Evolutionary conservation across 2,113 vertebrate species (phyloP).

Genomic region (Saguinus imperator): DNA sequence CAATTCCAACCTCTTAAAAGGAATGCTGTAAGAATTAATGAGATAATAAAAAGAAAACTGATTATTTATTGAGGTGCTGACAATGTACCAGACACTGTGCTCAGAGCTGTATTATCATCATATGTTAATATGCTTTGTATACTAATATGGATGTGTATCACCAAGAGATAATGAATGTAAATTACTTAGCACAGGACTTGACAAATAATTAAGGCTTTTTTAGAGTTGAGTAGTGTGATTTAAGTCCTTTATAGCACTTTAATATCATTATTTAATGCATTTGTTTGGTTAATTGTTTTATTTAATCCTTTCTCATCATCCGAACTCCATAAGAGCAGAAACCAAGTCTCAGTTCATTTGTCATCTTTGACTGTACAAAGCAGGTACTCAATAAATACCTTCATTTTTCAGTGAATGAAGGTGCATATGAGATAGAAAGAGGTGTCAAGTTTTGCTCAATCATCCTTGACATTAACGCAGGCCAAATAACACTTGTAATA

Average conservation of each 20-base stretch:
- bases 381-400: not conserved
- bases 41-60: not conserved
- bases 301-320: not conserved
- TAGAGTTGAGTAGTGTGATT: not conserved
- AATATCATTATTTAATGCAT: not conserved
- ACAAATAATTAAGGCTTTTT: not conserved
- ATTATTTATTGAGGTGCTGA: not conserved
- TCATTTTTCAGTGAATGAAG: not conserved
- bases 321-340: not conserved
- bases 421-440: too few relatives aligned
- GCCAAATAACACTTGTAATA: not conserved
- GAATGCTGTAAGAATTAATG: constrained; percentile 51
- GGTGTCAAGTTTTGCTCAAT: too few relatives aligned
- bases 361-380: fast-evolving
- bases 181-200: not conserved
- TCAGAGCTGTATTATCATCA: not conserved
- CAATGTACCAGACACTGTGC: not conserved
- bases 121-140: not conserved
- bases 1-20: not conserved
- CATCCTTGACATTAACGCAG: not conserved
- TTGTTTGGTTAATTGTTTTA: not conserved
- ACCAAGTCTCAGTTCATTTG: constrained; percentile 20
- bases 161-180: not conserved
- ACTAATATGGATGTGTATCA: not conserved
- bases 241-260: not conserved